Evolutionary conservation across 2,113 vertebrate species (phyloP).

Genomic region (Spermophilus dauricus): DNA sequence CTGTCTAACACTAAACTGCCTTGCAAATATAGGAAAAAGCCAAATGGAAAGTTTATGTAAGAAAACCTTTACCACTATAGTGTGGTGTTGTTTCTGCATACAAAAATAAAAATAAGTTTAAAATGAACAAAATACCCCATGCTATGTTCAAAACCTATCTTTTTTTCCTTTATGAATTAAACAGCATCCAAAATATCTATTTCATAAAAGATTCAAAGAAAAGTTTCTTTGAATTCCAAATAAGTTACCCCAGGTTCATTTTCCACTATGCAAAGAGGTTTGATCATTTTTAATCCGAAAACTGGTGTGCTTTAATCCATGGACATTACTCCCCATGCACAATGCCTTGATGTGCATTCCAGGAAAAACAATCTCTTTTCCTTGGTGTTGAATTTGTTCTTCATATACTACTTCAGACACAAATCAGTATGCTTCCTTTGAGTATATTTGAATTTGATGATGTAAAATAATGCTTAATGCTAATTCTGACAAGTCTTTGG

Average conservation of each 20-base stretch:
- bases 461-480: neutral
- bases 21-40: neutral
- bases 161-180: conserved; percentile 52
- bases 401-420: neutral
- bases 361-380: neutral
- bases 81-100: neutral
- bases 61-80: neutral
- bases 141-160: neutral
- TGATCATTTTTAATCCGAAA: neutral
- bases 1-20: neutral
- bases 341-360: neutral
- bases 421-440: neutral
- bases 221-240: conserved; percentile 19
- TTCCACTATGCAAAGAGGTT: neutral
- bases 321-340: neutral
- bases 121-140: conserved; percentile 23
- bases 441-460: neutral
- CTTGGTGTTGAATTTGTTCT: neutral
- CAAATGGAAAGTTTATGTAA: neutral
- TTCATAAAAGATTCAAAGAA: conserved; percentile 50
- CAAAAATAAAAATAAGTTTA: conserved; percentile 1
- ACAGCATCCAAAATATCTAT: neutral
- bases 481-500: neutral
- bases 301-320: neutral
- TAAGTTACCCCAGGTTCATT: neutral